Evolutionary conservation across 2,797 vertebrate species (phyloP), one percentile per base, ranked within the genome.

Genomic region (Enteromius treurensis): DNA sequence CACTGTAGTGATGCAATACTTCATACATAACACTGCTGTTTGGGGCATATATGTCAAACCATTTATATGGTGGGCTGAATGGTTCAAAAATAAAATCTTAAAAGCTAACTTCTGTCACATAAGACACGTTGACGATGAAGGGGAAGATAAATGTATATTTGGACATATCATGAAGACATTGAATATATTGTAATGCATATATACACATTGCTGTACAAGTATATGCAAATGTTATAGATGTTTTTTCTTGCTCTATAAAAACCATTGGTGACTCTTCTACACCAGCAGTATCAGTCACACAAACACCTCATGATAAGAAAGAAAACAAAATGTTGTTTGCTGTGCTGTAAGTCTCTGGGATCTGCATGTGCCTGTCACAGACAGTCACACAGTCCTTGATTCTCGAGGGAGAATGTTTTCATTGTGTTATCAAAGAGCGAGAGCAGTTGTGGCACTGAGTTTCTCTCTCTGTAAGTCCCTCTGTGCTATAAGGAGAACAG

Each of bases 211-310:
- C 37, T 55, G 45, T 67, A 53, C 5, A 69, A 71, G 55, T 51
- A 86, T 79, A 77, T 83, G 32, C 69, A 67, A 87, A 87, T 79
- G 86, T 88, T 87, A 85, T 90, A 65, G 10, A 62, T 68, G n/a
- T 81, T 79, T 68, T 26, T 78, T 62, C 81, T 42, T 81, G 40
- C 26, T 67, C 58, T 86, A 77, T 76, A 40, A 34, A 88, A 79
- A 73, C 79, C 26, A 65, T 64, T 86, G 73, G 70, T 62, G 68
- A 79, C 2, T 21, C 64, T n/a, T 79, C 34, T 42, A 32, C 3
- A 47, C 49, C 40, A 58, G 23, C n/a, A 53, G 77, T 58, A 51
- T 85, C 80, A 67, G 45, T 81, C 62, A 70, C 80, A 79, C 69
- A 78, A 32, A 32, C 55, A 65, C 65, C 67, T 77, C 45, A 45